Evolutionary conservation across 2,888 invertebrate species (phyloP).

Genomic region (Leptinotarsa rubiginosa): DNA sequence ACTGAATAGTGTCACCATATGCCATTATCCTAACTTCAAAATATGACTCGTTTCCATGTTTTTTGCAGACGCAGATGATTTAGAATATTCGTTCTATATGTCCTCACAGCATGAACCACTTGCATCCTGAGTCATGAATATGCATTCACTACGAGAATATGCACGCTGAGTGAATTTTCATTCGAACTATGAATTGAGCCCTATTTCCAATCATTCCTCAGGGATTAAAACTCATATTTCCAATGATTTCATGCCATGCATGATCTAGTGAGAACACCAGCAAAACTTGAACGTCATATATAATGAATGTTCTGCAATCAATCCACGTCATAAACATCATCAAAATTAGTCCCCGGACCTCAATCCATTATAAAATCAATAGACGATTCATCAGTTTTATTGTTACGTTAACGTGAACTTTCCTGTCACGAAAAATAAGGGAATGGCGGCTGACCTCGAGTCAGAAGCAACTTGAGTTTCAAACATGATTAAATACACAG

Average conservation of each 20-base stretch:
- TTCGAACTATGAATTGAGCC: background rate
- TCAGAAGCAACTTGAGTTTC: background rate
- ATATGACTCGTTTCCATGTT: no score
- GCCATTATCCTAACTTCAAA: no score
- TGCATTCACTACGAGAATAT: background rate
- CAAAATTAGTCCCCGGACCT: background rate
- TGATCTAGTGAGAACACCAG: background rate
- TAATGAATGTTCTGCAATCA: background rate
- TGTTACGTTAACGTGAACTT: background rate
- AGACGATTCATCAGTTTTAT: background rate
- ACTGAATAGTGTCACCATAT: no score
- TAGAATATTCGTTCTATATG: no score
- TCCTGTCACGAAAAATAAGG: conserved; percentile 2
- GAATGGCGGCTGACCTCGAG: conserved; percentile 1
- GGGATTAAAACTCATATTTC: background rate
- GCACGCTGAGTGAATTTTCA: background rate
- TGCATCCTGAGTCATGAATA: background rate
- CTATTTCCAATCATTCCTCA: background rate
- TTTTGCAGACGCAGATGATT: no score
- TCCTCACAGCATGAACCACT: no score
- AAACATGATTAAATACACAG: background rate
- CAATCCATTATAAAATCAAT: conserved; percentile 1
- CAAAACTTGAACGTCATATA: background rate
- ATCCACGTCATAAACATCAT: conserved; percentile 1
- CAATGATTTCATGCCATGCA: background rate